Conservation (phyloP, 2,113 vertebrate species). For the Chaenocephalus aceratus region DNA sequence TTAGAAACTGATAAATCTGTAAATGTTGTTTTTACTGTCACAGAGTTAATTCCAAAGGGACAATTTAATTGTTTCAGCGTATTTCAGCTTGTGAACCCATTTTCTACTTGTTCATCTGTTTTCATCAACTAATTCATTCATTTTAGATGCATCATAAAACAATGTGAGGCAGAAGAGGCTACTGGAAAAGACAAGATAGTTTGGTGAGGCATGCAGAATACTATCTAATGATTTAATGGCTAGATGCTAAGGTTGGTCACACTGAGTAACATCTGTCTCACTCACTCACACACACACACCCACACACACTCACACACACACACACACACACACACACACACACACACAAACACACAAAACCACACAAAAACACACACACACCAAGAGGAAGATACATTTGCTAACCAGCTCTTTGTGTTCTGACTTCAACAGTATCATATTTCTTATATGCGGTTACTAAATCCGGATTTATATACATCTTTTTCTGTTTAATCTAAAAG, state of each 20-base stretch:
- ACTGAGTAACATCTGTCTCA: too few species aligned
- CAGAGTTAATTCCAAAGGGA: too few species aligned
- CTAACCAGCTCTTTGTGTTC: too few species aligned
- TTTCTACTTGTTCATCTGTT: not conserved
- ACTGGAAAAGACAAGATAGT: constrained; percentile 37
- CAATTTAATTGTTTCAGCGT: not conserved
- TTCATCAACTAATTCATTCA: not conserved
- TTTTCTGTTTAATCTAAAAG: constrained; percentile 2
- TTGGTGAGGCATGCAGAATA: constrained; percentile 24
- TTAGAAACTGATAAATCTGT: too few species aligned
- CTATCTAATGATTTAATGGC: constrained; percentile 65
- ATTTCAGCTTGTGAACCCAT: not conserved
- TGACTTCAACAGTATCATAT: constrained; percentile 6
- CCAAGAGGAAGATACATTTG: too few species aligned
- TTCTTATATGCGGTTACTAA: not conserved
- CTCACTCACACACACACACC: fast-evolving
- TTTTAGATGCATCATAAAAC: constrained; percentile 13
- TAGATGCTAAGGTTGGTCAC: constrained; percentile 28
- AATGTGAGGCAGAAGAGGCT: constrained; percentile 12
- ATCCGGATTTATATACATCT: not conserved
- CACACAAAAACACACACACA: too few species aligned
- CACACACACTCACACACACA: too few species aligned
- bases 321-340: too few species aligned
- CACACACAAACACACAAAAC: too few species aligned
- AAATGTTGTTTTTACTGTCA: too few species aligned